phyloP scores from a whole-genome alignment of 2,113 vertebrate genomes.

The Bujurquina vittata region DNA sequence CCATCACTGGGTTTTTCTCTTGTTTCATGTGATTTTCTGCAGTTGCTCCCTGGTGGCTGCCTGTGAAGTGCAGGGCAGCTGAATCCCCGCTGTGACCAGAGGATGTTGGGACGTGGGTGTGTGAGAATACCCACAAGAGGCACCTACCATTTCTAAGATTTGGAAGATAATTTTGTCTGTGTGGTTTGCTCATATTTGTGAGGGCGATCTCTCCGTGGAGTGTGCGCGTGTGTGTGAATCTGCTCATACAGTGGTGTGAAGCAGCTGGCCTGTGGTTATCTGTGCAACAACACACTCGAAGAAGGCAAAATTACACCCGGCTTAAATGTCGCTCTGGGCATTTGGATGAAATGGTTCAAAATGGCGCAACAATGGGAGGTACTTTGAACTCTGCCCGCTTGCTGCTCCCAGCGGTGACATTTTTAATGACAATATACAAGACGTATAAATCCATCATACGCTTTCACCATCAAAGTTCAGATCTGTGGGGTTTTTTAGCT shows the following conservation, averaged over 20 bases:
- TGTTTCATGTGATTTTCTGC: slow-evolving; percentile 56
- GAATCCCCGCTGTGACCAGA: slow-evolving; percentile 42
- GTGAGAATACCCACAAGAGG: slow-evolving; percentile 17
- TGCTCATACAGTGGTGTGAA: slow-evolving; percentile 57
- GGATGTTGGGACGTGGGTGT: slow-evolving; percentile 47
- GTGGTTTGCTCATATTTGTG: slow-evolving; percentile 20
- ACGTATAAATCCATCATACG: not conserved
- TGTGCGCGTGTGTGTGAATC: slow-evolving; percentile 6
- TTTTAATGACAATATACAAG: slow-evolving; percentile 53
- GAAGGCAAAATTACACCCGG: slow-evolving; percentile 44
- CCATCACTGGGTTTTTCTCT: slow-evolving; percentile 42
- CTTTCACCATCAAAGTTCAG: slow-evolving; percentile 21
- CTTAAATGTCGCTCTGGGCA: slow-evolving; percentile 63
- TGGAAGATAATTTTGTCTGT: not conserved
- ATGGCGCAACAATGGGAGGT: slow-evolving; percentile 72
- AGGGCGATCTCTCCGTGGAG: not conserved
- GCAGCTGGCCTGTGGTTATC: slow-evolving; percentile 64
- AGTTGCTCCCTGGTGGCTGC: slow-evolving; percentile 39
- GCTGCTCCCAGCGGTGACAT: slow-evolving; percentile 50
- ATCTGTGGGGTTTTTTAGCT: not conserved
- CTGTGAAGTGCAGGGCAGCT: slow-evolving; percentile 27
- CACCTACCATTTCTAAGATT: not conserved
- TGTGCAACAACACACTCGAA: slow-evolving; percentile 42
- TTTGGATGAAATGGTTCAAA: slow-evolving; percentile 65
- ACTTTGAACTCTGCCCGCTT: slow-evolving; percentile 40